Base-by-base conservation (phyloP, 2,888 invertebrate genomes). In the Gryllus longicercus region DNA sequence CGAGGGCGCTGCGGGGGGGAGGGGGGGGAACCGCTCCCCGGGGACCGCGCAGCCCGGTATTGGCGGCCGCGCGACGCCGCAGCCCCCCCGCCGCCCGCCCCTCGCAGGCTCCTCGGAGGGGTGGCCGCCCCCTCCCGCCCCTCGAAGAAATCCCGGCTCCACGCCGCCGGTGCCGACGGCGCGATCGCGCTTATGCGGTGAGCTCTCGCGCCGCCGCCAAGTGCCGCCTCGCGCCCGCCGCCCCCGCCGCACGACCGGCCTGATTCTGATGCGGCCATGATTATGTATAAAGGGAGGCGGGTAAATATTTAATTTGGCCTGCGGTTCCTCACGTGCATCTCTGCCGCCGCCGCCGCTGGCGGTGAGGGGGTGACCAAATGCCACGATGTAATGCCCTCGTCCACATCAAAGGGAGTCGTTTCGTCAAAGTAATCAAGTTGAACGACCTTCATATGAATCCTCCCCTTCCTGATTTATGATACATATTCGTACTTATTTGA, bases 231-330 rank as follows among this genome's bases (percentile, higher is more conserved):
- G 63, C 16, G 10, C n/a, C 3, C 16, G 3, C 63, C n/a, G 63
- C 63, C 14, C 63, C 16, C 63, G 63, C n/a, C n/a, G 63, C 14
- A n/a, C 16, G n/a, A 18, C 12, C 63, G 63, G 63, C 63, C 63
- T 14, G 63, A 63, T 63, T 63, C 63, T 63, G 63, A 63, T 63
- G 63, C 63, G 63, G 63, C 63, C 63, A 63, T 63, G 63, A 63
- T 63, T 63, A 63, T 16, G 63, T 63, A 63, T 63, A 63, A 63
- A 63, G 63, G 63, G 63, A 63, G 63, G n/a, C 63, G 16, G 63
- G 63, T 63, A 63, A 63, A 14, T 63, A 63, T 63, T 63, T 63
- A 63, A 63, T 63, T 63, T 63, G 63, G 63, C 63, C 14, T 63
- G 63, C 63, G 63, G 63, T 63, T 63, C 63, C 63, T 14, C 63